These are phyloP conservation scores for Drosophila prolongata DNA, from an alignment of 2,888 invertebrate genomes.

Conservation along the genomic window DNA sequence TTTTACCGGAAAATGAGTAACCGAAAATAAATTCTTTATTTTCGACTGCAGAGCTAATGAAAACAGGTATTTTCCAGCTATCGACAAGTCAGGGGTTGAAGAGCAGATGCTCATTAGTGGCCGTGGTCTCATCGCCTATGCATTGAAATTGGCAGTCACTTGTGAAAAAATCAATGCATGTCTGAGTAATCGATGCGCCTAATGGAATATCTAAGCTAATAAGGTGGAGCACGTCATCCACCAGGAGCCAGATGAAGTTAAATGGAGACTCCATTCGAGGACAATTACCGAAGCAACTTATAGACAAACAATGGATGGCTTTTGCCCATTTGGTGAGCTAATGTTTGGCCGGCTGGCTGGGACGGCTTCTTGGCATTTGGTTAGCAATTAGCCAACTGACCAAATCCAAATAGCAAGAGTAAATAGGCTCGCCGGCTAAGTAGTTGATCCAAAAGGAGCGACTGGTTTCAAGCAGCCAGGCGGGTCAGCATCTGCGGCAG, in stretches of 20 bases:
- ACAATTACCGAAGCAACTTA: slow-evolving; percentile 64
- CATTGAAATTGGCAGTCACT: slow-evolving; percentile 78
- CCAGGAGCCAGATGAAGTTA: slow-evolving; percentile 13
- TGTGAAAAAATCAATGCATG: slow-evolving; percentile 79
- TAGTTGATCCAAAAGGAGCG: slow-evolving; percentile 46
- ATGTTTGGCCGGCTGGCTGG: slow-evolving; percentile 58
- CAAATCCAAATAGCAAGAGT: slow-evolving; percentile 75
- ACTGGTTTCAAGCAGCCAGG: slow-evolving; percentile 38
- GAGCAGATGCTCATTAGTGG: slow-evolving; percentile 62
- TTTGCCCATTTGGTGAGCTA: slow-evolving; percentile 70
- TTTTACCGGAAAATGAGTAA: too few species aligned
- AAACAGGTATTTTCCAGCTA: slow-evolving; percentile 2
- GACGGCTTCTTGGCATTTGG: slow-evolving; percentile 49
- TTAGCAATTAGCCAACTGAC: slow-evolving; percentile 68
- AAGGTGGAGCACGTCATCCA: slow-evolving; percentile 36
- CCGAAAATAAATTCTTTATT: background rate
- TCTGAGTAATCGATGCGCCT: slow-evolving; percentile 78
- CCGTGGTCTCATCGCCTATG: slow-evolving; percentile 69
- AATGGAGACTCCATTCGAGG: slow-evolving; percentile 37
- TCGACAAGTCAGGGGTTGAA: background rate
- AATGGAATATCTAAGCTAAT: slow-evolving; percentile 79
- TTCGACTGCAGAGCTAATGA: background rate
- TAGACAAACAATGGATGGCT: slow-evolving; percentile 61
- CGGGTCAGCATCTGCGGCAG: slow-evolving; percentile 50
- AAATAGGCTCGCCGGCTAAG: slow-evolving; percentile 63